These are phyloP conservation scores for Odocoileus hemionus DNA, from an alignment of 2,113 vertebrate genomes.

Conservation along the genomic window DNA sequence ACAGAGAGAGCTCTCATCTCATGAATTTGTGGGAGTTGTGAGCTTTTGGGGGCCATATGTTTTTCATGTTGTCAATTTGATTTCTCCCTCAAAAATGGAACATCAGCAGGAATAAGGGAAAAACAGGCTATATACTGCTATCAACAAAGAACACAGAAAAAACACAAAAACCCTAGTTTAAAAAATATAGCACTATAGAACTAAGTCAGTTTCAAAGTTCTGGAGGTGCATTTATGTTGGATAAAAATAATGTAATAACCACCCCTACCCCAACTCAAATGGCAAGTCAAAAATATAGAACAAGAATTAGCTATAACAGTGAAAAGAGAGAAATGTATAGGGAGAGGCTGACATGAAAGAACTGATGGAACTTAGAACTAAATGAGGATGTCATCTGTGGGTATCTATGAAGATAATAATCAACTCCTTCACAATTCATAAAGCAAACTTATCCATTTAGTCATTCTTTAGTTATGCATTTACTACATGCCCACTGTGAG, in stretches of 20 bases:
- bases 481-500: neutral
- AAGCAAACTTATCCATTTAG: neutral
- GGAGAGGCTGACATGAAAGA: neutral
- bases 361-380: neutral
- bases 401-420: neutral
- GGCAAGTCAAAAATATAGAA: neutral
- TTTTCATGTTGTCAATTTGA: neutral
- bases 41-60: neutral
- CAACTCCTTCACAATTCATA: neutral
- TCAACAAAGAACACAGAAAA: constrained; percentile 20
- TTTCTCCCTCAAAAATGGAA: constrained; percentile 34
- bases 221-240: neutral
- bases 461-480: neutral
- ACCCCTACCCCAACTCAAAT: neutral
- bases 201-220: neutral
- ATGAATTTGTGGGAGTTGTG: neutral
- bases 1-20: neutral
- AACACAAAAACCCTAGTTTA: neutral
- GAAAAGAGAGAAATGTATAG: neutral
- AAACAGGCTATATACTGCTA: neutral
- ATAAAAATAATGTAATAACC: neutral
- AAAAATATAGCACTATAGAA: neutral
- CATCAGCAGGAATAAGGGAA: neutral
- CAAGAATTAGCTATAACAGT: neutral
- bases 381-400: neutral